Evolutionary conservation across 2,797 vertebrate species (phyloP).

Genomic region (Bradypodion ventrale): DNA sequence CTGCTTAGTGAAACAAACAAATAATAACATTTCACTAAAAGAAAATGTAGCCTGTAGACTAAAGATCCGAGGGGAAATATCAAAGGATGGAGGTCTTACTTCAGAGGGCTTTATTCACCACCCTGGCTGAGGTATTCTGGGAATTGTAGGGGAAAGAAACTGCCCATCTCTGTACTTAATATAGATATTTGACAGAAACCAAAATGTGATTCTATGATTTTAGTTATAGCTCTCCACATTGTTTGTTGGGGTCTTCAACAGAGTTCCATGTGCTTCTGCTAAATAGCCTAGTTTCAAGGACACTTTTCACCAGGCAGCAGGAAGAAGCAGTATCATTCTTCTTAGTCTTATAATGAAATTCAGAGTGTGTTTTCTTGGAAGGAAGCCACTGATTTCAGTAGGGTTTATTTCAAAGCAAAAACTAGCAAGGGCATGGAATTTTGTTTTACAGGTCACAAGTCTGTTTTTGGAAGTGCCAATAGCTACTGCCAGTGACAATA

Average conservation of each 20-base stretch:
- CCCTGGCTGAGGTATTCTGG: no score
- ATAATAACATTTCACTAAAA: neutral
- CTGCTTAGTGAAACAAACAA: neutral
- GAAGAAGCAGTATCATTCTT: neutral
- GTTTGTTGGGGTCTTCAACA: neutral
- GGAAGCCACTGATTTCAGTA: neutral
- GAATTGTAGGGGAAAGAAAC: no score
- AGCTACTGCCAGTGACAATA: neutral
- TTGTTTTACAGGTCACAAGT: neutral
- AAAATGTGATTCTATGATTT: neutral
- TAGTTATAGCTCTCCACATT: neutral
- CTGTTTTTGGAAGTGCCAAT: neutral
- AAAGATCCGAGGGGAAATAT: no score
- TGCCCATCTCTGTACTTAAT: neutral
- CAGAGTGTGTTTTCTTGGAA: neutral
- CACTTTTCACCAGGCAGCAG: neutral
- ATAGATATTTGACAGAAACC: neutral
- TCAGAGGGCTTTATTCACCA: no score
- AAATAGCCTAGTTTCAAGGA: neutral
- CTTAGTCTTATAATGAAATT: neutral
- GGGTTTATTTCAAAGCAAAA: neutral
- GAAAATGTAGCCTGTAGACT: neutral
- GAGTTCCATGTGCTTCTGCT: neutral
- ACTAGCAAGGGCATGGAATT: neutral
- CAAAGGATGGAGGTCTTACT: neutral